A percentile compares a stretch with the other conserved stretches of the same genome.
These are phyloP conservation scores for Spea bombifrons DNA, from an alignment of 2,113 vertebrate genomes.

Conservation along the genomic window DNA sequence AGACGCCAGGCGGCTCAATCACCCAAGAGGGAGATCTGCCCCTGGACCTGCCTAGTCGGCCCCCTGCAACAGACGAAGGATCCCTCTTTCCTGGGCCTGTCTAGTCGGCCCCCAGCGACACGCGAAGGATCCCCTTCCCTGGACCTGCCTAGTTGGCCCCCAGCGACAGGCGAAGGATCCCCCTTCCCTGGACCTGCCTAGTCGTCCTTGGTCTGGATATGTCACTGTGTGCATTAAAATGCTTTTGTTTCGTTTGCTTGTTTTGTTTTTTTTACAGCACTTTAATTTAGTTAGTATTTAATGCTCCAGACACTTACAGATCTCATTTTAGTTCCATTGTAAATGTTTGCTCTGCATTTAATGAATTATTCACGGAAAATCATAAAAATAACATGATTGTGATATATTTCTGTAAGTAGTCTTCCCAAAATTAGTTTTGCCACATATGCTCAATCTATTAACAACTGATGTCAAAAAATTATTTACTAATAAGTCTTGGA, in stretches of 20 bases:
- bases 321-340: constrained; percentile 47
- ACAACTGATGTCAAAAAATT: constrained; percentile 37
- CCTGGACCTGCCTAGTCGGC: too few species aligned
- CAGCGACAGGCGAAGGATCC: too few species aligned
- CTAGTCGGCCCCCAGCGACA: too few species aligned
- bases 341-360: constrained; percentile 47
- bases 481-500: constrained; percentile 45
- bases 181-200: too few species aligned
- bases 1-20: too few species aligned
- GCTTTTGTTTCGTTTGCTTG: too few species aligned
- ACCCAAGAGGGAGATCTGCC: too few species aligned
- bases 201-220: background rate
- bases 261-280: constrained; percentile 25
- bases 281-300: constrained; percentile 48
- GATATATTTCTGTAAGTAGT: constrained; percentile 46
- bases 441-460: constrained; percentile 44
- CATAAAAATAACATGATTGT: constrained; percentile 48
- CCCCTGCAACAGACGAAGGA: too few species aligned
- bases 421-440: constrained; percentile 45
- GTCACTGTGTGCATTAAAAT: background rate
- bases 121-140: too few species aligned
- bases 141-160: too few species aligned
- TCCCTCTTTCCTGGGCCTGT: too few species aligned
- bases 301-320: constrained; percentile 43
- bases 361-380: constrained; percentile 49